These are phyloP conservation scores for Piaya cayana DNA, from an alignment of 2,113 vertebrate species.

Conservation along the genomic window DNA sequence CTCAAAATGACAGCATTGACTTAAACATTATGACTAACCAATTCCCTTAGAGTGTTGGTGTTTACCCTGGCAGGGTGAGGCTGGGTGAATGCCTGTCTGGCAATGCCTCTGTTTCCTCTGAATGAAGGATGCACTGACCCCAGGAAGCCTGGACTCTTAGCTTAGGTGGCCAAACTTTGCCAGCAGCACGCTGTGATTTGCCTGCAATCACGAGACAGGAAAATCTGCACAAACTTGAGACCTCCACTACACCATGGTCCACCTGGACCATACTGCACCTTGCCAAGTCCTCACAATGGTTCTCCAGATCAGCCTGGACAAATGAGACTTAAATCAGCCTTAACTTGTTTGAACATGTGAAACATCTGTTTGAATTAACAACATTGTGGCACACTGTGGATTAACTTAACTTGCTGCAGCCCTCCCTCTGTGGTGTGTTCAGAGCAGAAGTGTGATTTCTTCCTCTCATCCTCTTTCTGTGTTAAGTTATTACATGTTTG, in stretches of 20 bases:
- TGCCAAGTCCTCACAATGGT: not conserved
- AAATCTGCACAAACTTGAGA: not conserved
- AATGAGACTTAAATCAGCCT: not conserved
- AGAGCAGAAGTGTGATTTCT: not conserved
- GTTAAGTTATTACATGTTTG: not conserved
- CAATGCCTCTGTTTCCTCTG: not conserved
- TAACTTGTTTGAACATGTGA: not conserved
- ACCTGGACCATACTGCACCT: not conserved
- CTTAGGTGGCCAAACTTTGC: not conserved
- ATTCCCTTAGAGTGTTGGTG: not conserved
- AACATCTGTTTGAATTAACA: not conserved
- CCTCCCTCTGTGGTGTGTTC: rapidly evolving
- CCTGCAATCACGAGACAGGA: not conserved
- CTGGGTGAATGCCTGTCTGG: not conserved
- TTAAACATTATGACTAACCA: not conserved
- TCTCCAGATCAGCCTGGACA: not conserved
- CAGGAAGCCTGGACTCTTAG: not conserved
- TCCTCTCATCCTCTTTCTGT: not conserved
- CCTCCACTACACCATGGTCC: not conserved
- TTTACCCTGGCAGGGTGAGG: too few relatives aligned
- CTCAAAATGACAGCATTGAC: not conserved
- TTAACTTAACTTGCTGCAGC: not conserved
- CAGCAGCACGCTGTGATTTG: not conserved
- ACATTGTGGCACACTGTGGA: rapidly evolving
- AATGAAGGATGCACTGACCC: not conserved